A percentile compares a stretch with the other conserved stretches of the same genome.
These are phyloP conservation scores for Beris chalybata DNA, from an alignment of 2,888 invertebrate genomes.

Conservation along the genomic window DNA sequence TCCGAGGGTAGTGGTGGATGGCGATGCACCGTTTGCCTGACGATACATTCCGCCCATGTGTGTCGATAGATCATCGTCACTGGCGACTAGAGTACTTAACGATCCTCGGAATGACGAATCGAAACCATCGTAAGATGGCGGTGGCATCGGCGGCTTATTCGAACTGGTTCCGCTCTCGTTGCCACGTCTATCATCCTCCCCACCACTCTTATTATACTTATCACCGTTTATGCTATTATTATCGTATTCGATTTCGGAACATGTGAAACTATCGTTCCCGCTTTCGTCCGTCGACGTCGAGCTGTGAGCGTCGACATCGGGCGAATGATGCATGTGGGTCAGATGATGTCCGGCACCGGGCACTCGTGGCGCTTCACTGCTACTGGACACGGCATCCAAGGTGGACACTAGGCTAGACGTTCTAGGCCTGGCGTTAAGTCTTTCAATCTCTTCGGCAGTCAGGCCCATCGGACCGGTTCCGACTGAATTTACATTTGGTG, in stretches of 20 bases:
- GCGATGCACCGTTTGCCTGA: constrained; percentile 74
- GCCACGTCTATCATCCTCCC: constrained; percentile 63
- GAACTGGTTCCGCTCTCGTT: constrained; percentile 60
- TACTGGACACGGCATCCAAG: constrained; percentile 91
- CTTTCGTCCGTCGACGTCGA: constrained; percentile 90
- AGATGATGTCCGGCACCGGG: constrained; percentile 68
- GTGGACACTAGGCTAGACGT: constrained; percentile 91
- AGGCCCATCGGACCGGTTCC: constrained; percentile 75
- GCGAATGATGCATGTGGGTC: constrained; percentile 72
- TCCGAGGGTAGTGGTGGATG: constrained; percentile 77
- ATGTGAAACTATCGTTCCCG: constrained; percentile 95
- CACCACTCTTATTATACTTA: constrained; percentile 67
- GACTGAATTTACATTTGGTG: constrained; percentile 68
- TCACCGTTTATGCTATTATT: constrained; percentile 83
- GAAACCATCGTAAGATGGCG: constrained; percentile 85
- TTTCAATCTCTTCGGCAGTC: constrained; percentile 90
- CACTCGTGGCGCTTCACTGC: constrained; percentile 76
- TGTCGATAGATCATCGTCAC: constrained; percentile 87
- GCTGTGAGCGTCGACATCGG: constrained; percentile 72
- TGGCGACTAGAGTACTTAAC: constrained; percentile 88
- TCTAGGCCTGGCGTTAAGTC: constrained; percentile 82
- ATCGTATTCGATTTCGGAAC: constrained; percentile 96
- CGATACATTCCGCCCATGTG: constrained; percentile 79
- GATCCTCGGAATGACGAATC: constrained; percentile 94
- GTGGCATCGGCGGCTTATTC: constrained; percentile 68